Evolutionary conservation across 2,888 invertebrate genomes (phyloP).

Genomic region (Lycaena phlaeas): DNA sequence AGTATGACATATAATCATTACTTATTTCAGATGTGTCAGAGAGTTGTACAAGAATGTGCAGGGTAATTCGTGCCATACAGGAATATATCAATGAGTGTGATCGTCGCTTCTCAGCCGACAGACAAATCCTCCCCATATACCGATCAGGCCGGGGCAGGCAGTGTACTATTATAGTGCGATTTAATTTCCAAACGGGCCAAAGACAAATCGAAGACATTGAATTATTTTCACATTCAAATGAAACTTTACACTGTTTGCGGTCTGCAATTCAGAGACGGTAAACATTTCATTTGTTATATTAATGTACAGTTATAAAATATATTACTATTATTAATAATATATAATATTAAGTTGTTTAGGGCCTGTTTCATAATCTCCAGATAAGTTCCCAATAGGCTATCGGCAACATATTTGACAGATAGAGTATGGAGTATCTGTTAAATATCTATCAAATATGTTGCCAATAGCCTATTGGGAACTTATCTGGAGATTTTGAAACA

Average conservation of each 20-base stretch:
- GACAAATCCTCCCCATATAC: slow-evolving; percentile 90
- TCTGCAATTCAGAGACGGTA: slow-evolving; percentile 81
- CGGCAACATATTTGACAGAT: too few species aligned
- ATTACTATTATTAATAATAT: too few species aligned
- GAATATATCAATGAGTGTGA: slow-evolving; percentile 98
- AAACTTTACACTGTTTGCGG: slow-evolving; percentile 90
- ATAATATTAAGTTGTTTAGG: too few species aligned
- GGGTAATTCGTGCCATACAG: slow-evolving; percentile 93
- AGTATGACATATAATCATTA: too few species aligned
- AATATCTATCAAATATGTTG: too few species aligned
- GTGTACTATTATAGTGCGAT: slow-evolving; percentile 86
- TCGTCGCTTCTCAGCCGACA: slow-evolving; percentile 87
- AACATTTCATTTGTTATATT: too few species aligned
- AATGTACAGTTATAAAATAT: too few species aligned
- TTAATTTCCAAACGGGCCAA: slow-evolving; percentile 85
- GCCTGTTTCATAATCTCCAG: too few species aligned
- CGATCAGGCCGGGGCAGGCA: slow-evolving; percentile 94
- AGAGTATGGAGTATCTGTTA: too few species aligned
- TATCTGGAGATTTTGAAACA: too few species aligned
- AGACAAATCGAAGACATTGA: slow-evolving; percentile 94
- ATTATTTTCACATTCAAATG: slow-evolving; percentile 93
- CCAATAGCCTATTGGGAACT: too few species aligned
- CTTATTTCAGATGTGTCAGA: slow-evolving; percentile 47
- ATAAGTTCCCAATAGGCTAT: too few species aligned
- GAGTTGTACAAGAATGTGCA: slow-evolving; percentile 82